Evolutionary conservation across 2,797 vertebrate genomes (phyloP).

Genomic region (Etheostoma perlongum): DNA sequence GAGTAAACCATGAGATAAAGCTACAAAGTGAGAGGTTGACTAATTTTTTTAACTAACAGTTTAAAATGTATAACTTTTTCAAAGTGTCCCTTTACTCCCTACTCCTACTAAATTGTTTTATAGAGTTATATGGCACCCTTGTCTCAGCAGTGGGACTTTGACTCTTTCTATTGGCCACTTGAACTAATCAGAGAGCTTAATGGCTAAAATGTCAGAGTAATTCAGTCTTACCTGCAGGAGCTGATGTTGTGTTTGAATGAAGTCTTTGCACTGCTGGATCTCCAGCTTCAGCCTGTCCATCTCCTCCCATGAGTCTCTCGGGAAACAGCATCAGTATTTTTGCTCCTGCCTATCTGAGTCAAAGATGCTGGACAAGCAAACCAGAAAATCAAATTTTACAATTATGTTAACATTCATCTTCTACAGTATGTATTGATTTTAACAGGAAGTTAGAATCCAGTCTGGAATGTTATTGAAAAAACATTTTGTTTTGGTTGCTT

Average conservation of each 20-base stretch:
- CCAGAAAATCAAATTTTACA: not conserved
- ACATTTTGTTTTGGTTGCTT: conserved; percentile 1
- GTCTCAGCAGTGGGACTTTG: not conserved
- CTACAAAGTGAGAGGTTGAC: not conserved
- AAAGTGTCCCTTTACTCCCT: not conserved
- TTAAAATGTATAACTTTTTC: not conserved
- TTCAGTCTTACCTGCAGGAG: conserved; percentile 88
- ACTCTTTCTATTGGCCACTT: not conserved
- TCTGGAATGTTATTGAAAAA: not conserved
- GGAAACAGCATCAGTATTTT: conserved; percentile 84
- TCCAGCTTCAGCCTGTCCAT: conserved; percentile 90
- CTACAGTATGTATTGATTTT: not conserved
- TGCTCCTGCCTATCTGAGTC: conserved; percentile 78
- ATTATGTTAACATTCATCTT: not conserved
- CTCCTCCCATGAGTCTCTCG: conserved; percentile 89
- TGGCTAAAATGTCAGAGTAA: not conserved
- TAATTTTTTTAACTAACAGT: not conserved
- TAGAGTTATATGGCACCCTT: conserved; percentile 1
- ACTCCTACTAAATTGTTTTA: not conserved
- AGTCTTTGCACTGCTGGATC: conserved; percentile 95
- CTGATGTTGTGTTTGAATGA: conserved; percentile 94
- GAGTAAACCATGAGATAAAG: not conserved
- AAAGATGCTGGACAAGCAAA: conserved; percentile 84
- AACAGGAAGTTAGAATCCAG: not conserved
- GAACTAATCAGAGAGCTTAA: not conserved